These are phyloP conservation scores for Rhopilema esculentum DNA, from an alignment of 30 jellyfish, hydroid and myxozoan genomes.

Conservation along the genomic window DNA sequence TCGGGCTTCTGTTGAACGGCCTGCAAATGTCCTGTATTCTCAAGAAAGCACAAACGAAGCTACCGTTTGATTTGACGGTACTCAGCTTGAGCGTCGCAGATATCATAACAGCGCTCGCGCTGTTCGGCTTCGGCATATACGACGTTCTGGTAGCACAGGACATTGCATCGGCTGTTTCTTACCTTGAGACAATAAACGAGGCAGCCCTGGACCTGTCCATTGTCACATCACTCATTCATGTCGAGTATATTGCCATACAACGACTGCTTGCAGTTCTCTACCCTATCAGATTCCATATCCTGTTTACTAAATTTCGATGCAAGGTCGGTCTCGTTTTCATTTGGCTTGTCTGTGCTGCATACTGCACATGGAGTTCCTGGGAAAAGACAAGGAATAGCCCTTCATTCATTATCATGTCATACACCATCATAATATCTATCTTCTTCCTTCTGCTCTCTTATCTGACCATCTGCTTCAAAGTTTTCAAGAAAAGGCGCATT, in stretches of 20 bases:
- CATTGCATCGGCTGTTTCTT: background rate
- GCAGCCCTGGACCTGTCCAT: slow-evolving; percentile 42
- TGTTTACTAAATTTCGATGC: slow-evolving; percentile 44
- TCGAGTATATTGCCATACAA: slow-evolving; percentile 36
- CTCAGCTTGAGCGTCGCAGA: slow-evolving; percentile 41
- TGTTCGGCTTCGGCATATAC: slow-evolving; percentile 21
- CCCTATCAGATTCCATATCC: slow-evolving; percentile 28
- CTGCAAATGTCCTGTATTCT: slow-evolving; percentile 15
- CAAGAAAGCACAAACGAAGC: slow-evolving; percentile 8
- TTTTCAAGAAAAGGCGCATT: background rate
- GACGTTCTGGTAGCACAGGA: slow-evolving; percentile 1
- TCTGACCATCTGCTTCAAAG: background rate
- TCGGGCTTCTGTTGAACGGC: slow-evolving; percentile 10
- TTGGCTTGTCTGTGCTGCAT: slow-evolving; percentile 12
- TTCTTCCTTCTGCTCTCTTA: slow-evolving; percentile 13
- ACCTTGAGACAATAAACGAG: slow-evolving; percentile 12
- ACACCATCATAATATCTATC: background rate
- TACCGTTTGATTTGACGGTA: slow-evolving; percentile 27
- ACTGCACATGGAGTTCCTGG: slow-evolving; percentile 36
- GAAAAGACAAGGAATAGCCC: slow-evolving; percentile 9
- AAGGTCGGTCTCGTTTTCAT: slow-evolving; percentile 13
- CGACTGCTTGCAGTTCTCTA: slow-evolving; percentile 40
- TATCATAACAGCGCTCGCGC: slow-evolving; percentile 17
- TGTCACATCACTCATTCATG: slow-evolving; percentile 40
- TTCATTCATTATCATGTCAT: slow-evolving; percentile 16